A percentile compares a stretch with the other conserved stretches of the same genome.
Evolutionary conservation across 2,797 vertebrate genomes (phyloP).

Genomic region (Micrastur ruficollis): DNA sequence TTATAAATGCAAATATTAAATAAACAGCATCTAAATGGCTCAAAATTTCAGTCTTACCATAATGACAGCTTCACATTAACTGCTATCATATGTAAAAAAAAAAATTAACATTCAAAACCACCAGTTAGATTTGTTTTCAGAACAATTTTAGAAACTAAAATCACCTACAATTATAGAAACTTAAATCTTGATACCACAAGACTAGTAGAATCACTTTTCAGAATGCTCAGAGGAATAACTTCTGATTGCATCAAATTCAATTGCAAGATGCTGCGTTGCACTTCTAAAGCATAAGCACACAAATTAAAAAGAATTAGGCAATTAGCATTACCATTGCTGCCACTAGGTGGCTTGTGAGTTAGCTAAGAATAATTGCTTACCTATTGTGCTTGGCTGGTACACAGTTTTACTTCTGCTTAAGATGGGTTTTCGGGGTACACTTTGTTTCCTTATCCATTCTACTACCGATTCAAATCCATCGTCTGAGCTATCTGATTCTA

Average conservation of each 20-base stretch:
- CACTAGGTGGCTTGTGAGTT: background rate
- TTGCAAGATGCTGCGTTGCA: background rate
- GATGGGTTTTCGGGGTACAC: background rate
- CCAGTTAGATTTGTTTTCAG: background rate
- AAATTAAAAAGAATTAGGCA: background rate
- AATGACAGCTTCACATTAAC: background rate
- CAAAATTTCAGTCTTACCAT: background rate
- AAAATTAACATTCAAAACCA: background rate
- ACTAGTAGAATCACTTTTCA: background rate
- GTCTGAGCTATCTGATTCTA: conserved; percentile 75
- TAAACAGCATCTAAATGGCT: background rate
- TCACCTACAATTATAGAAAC: background rate
- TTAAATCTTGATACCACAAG: no score
- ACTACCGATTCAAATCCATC: conserved; percentile 83
- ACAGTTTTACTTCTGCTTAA: background rate
- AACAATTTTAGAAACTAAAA: background rate
- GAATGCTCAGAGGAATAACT: background rate
- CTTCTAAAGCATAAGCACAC: background rate
- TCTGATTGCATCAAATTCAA: background rate
- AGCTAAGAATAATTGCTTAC: background rate
- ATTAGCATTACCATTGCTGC: background rate
- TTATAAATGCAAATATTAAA: background rate
- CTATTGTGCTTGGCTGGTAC: background rate
- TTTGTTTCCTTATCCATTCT: conserved; percentile 76
- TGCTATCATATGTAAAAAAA: background rate